Percentiles rank a stretch among this genome's conserved stretches.
phyloP scores from a whole-genome alignment of 2,113 vertebrate genomes.

The Toxostoma redivivum region DNA sequence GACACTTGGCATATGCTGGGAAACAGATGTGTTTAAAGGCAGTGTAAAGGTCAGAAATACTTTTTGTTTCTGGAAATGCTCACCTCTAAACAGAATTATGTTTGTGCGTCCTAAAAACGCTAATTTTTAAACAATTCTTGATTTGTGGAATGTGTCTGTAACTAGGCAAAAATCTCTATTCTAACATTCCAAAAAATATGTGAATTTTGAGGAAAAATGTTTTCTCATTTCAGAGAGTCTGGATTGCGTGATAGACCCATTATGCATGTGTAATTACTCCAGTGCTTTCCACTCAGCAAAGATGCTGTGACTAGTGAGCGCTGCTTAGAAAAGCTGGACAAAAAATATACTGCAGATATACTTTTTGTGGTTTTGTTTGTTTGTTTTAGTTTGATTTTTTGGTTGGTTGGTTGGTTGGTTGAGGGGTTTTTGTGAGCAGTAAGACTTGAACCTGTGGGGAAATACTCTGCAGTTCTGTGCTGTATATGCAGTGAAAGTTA shows the following conservation, averaged over 20 bases:
- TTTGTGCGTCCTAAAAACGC: neutral
- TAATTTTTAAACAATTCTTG: neutral
- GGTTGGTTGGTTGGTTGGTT: neutral
- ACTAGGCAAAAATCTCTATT: neutral
- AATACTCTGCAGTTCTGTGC: neutral
- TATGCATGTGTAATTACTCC: neutral
- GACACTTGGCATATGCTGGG: conserved; percentile 71
- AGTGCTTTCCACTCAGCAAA: neutral
- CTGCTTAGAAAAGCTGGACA: neutral
- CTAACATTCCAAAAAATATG: neutral
- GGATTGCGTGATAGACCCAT: neutral
- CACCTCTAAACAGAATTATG: neutral
- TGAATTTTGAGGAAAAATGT: neutral
- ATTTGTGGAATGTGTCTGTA: neutral
- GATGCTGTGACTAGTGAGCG: neutral
- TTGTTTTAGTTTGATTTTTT: neutral
- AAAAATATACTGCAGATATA: neutral
- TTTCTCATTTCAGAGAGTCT: neutral
- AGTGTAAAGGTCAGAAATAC: conserved; percentile 66
- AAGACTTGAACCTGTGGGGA: neutral
- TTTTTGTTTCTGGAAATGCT: neutral
- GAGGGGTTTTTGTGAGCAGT: neutral
- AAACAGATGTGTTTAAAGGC: conserved; percentile 62
- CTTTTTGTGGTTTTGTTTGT: neutral
- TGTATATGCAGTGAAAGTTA: neutral